Conservation (phyloP, 2,113 vertebrate genomes). For the Ciconia boyciana region DNA sequence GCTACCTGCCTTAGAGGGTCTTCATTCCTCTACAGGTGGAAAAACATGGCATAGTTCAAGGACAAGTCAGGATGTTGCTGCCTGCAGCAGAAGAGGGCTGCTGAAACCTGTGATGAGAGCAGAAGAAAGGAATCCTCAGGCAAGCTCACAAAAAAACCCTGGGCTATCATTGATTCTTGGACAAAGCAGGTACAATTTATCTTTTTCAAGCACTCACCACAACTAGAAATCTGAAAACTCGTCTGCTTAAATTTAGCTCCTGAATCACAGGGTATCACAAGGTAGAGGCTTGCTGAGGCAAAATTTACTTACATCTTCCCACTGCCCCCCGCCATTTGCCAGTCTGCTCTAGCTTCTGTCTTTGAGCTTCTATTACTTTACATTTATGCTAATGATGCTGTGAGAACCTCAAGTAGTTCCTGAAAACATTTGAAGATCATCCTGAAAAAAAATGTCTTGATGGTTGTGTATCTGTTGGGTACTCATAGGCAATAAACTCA, state of each 20-base stretch:
- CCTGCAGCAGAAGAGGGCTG: background rate
- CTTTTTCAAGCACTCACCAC: background rate
- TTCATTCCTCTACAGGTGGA: background rate
- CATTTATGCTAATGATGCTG: background rate
- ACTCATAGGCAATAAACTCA: background rate
- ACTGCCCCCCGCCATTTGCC: background rate
- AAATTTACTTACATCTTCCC: background rate
- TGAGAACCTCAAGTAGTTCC: background rate
- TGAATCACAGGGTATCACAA: background rate
- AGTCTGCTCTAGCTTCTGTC: background rate
- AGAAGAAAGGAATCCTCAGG: background rate
- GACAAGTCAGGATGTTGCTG: background rate
- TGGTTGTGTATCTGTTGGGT: rapidly evolving
- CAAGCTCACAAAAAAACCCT: background rate
- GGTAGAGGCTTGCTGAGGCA: background rate
- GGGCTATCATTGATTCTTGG: background rate
- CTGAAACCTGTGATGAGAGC: background rate
- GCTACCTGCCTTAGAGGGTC: background rate
- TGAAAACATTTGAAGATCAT: background rate
- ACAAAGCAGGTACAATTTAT: background rate
- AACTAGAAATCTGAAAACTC: background rate
- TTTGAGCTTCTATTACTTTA: background rate
- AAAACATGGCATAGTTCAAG: background rate
- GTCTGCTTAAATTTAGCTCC: background rate
- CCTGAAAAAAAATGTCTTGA: background rate